Percentiles rank a stretch among this genome's conserved stretches.
These are phyloP conservation scores for Reticulitermes lucifugus DNA, from an alignment of 2,888 invertebrate species.

Conservation along the genomic window DNA sequence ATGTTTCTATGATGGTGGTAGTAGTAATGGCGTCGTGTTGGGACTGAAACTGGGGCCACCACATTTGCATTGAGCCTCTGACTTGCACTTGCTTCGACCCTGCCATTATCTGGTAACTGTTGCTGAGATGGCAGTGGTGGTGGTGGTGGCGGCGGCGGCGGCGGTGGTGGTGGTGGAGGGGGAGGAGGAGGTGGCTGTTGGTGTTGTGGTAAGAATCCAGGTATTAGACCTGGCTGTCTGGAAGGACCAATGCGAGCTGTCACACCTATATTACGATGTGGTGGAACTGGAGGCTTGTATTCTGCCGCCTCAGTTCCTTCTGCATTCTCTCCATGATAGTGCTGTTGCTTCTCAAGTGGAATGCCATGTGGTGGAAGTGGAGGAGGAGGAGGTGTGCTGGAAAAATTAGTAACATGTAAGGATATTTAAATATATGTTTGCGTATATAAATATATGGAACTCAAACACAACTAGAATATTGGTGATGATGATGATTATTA, in stretches of 20 bases:
- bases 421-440: no score
- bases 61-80: neutral
- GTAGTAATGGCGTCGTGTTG: constrained; percentile 58
- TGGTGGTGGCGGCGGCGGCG: constrained; percentile 63
- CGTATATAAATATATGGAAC: no score
- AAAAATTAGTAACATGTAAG: constrained; percentile 8
- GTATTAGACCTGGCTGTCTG: constrained; percentile 46
- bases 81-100: neutral
- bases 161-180: constrained; percentile 62
- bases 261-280: constrained; percentile 80
- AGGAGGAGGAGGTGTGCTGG: constrained; percentile 52
- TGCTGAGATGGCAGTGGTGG: constrained; percentile 54
- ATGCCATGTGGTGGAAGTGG: constrained; percentile 60
- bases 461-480: no score
- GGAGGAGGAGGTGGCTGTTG: constrained; percentile 64
- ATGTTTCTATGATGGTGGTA: constrained; percentile 55
- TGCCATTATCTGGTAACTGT: neutral
- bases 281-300: constrained; percentile 90
- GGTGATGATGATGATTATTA: no score
- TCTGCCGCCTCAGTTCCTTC: constrained; percentile 70
- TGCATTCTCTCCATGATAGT: constrained; percentile 54
- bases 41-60: constrained; percentile 41
- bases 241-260: constrained; percentile 63
- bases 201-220: constrained; percentile 51
- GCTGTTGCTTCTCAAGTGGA: constrained; percentile 57